Evolutionary conservation across 2,888 invertebrate genomes (phyloP).

Genomic region (Abrostola triplasia): DNA sequence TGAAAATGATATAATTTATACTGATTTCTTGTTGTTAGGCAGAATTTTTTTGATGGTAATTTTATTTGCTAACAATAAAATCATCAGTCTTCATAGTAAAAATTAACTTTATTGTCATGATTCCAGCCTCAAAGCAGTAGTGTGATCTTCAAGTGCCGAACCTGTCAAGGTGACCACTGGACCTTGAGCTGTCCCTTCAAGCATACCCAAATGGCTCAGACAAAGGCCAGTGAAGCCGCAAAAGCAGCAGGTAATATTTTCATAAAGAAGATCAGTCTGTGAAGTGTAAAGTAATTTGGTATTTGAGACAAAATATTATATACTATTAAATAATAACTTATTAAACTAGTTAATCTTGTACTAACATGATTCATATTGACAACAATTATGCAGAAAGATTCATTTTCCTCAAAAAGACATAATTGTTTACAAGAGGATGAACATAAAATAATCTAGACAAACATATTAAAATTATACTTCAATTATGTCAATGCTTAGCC

Average conservation of each 20-base stretch:
- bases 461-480: no score
- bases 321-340: no score
- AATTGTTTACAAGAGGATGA: no score
- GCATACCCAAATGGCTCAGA: conserved; percentile 93
- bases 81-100: not conserved
- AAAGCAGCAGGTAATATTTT: conserved; percentile 73
- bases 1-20: no score
- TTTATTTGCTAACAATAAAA: not conserved
- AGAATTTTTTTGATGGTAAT: not conserved
- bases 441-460: no score
- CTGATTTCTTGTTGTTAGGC: not conserved
- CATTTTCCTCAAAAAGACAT: no score
- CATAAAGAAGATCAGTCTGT: not conserved
- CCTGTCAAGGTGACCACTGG: conserved; percentile 99
- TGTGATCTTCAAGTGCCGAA: conserved; percentile 95
- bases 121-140: conserved; percentile 88
- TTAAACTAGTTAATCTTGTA: no score
- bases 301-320: no score
- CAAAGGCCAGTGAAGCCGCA: conserved; percentile 86
- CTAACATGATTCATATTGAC: no score
- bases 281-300: no score
- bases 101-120: conserved; percentile 8
- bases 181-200: conserved; percentile 99
- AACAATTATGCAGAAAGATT: no score
- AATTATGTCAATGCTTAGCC: no score